A percentile compares a stretch with the other conserved stretches of the same genome.
These are phyloP conservation scores for Siniperca chuatsi DNA, from an alignment of 2,113 vertebrate genomes.

Conservation along the genomic window DNA sequence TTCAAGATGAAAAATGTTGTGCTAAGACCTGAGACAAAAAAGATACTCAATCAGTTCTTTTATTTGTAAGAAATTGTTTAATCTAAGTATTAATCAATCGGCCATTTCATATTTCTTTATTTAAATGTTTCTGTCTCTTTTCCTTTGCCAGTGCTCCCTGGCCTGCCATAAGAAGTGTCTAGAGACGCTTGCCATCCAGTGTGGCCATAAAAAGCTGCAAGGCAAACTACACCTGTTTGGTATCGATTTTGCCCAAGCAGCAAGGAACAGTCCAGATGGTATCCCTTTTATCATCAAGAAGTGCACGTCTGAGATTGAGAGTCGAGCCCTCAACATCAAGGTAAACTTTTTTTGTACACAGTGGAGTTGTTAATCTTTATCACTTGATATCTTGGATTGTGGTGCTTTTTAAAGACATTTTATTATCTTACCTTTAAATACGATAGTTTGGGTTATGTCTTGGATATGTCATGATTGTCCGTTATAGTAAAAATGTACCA, in stretches of 20 bases:
- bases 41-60: background rate
- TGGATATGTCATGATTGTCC: background rate
- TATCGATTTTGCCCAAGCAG: conserved; percentile 92
- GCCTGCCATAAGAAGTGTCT: conserved; percentile 98
- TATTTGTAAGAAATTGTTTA: background rate
- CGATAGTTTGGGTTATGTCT: background rate
- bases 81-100: background rate
- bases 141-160: conserved; percentile 89
- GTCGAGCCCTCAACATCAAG: conserved; percentile 93
- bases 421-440: background rate
- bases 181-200: conserved; percentile 96
- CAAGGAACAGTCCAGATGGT: conserved; percentile 91
- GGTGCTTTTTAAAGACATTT: background rate
- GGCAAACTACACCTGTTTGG: conserved; percentile 96
- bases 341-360: conserved; percentile 70
- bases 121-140: conserved; percentile 17
- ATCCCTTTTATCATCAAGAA: conserved; percentile 98
- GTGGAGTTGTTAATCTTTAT: background rate
- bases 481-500: background rate
- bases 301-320: conserved; percentile 97
- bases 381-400: background rate
- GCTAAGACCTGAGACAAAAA: background rate
- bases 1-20: background rate
- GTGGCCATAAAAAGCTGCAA: conserved; percentile 97
- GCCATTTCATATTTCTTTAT: background rate